Evolutionary conservation across 2,113 vertebrate species (phyloP).

Genomic region (Ceyx margarethae): DNA sequence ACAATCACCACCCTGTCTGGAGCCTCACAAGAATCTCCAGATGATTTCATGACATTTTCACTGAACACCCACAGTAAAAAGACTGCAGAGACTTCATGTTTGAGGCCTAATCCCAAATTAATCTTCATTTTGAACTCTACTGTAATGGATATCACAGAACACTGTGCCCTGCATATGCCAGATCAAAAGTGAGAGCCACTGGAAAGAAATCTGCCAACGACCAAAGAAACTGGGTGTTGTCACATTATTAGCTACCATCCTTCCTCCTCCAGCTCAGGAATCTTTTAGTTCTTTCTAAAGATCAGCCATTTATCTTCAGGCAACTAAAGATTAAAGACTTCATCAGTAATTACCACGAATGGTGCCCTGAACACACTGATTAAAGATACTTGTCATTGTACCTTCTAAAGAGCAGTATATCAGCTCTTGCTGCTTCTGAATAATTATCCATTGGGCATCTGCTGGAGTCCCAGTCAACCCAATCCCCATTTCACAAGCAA

Average conservation of each 20-base stretch:
- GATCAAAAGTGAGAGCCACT: background rate
- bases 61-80: background rate
- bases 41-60: background rate
- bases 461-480: background rate
- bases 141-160: background rate
- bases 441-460: background rate
- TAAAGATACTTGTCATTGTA: conserved; percentile 23
- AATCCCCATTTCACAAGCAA: background rate
- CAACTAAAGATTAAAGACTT: background rate
- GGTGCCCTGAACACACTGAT: conserved; percentile 1
- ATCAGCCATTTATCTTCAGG: conserved; percentile 22
- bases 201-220: background rate
- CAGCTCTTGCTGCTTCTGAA: background rate
- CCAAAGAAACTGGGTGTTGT: background rate
- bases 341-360: conserved; percentile 35
- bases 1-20: background rate
- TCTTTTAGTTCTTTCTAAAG: background rate
- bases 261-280: conserved; percentile 2
- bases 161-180: background rate
- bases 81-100: background rate
- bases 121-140: background rate
- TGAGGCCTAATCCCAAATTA: background rate
- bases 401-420: background rate
- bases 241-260: background rate
- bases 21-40: background rate